Evolutionary conservation across 2,113 vertebrate species (phyloP).

Genomic region (Xenopus borealis): DNA sequence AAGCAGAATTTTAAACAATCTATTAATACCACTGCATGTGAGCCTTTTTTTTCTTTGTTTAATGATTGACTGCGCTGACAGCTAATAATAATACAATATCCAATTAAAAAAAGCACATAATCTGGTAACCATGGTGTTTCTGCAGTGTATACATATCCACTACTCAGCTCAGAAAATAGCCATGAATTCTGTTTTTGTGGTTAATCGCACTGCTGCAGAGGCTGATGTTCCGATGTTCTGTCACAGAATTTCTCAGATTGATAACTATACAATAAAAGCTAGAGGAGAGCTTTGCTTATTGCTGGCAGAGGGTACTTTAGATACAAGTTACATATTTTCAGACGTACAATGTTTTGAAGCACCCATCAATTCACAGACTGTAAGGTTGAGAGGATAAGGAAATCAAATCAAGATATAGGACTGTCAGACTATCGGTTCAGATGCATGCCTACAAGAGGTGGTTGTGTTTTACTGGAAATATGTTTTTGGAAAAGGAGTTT

Average conservation of each 20-base stretch:
- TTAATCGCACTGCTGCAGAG: background rate
- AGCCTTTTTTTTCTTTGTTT: no score
- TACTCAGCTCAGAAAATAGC: background rate
- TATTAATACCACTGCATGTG: no score
- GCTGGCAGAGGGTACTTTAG: background rate
- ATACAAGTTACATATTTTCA: background rate
- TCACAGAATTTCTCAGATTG: background rate
- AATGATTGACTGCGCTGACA: no score
- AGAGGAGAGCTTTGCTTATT: background rate
- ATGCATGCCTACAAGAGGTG: background rate
- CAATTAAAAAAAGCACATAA: slow-evolving; percentile 16
- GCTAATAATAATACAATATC: no score
- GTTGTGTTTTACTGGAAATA: background rate
- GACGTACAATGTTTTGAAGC: background rate
- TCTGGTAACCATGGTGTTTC: slow-evolving; percentile 8
- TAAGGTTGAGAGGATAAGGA: background rate
- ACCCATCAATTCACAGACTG: background rate
- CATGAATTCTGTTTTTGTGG: background rate
- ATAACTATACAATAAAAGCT: slow-evolving; percentile 1
- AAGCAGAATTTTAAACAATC: no score
- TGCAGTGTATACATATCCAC: background rate
- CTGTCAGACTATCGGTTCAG: background rate
- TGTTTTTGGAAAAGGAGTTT: no score
- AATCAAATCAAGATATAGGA: background rate
- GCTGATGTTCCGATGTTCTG: background rate